Evolutionary conservation across 1,140 invertebrate species (phyloP), one percentile per base, ranked within the genome.

Genomic region (Manduca sexta): DNA sequence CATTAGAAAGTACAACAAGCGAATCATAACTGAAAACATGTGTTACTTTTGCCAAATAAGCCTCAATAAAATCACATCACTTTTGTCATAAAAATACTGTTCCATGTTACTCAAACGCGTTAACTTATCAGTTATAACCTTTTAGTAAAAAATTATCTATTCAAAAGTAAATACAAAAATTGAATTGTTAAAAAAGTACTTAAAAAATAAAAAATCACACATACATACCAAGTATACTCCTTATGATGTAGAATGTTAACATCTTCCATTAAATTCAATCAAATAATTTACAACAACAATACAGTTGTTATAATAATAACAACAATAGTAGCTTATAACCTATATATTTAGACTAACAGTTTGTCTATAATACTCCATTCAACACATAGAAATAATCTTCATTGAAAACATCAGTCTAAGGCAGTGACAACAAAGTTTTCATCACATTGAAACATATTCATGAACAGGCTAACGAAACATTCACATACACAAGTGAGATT

Each of bases 371-470:
- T 78, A 78, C 65, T 77, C 64, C 61, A 58, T 69, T 64, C 54
- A 75, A 74, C 65, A 61, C 54, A 78, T 69, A 73, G 64, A 73
- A 77, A 72, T 71, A 61, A 64, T 69, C 58, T 78, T 73, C 56
- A 76, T 74, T 77, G 63, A 75, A 75, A 79, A 79, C 66, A 73
- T 81, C 80, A 79, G 77, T 83, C 77, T 74, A 74, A 83, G 77
- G 80, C 77, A 84, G 80, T 81, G 80, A 76, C 71, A 76, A 81
- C 60, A 72, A 71, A 79, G 62, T 80, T 34, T 70, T 79, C 70
- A 69, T 75, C 66, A 50, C 52, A 52, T 52, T 41, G 30, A 59
- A 66, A 59, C 52, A 54, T 44, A 49, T 40, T 26, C 21, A 26
- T 5, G 21, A 26, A 26, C 21, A 5, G 21, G 21, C 21, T 26